Conservation (phyloP, 2,113 vertebrate species). For the Vireo altiloquus region DNA sequence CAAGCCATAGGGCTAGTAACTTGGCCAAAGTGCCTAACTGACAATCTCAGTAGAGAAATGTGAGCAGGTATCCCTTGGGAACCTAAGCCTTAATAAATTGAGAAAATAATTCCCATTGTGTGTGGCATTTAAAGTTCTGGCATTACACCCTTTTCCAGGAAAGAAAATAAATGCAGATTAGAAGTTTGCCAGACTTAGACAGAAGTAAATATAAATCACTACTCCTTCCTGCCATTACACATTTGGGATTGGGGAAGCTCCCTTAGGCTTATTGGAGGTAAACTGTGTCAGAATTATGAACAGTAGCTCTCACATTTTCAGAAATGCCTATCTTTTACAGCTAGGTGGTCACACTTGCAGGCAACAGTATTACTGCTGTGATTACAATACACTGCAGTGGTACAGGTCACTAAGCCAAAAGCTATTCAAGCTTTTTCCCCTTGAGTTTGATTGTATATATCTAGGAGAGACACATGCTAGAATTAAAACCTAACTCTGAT, state of each 20-base stretch:
- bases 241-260: not conserved
- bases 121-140: not conserved
- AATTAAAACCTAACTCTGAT: not conserved
- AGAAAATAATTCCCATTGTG: not conserved
- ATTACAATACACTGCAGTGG: not conserved
- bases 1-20: not conserved
- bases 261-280: not conserved
- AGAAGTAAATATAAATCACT: not conserved
- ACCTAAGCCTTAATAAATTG: not conserved
- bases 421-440: not conserved
- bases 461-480: not conserved
- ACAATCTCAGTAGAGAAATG: not conserved
- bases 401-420: not conserved
- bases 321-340: not conserved
- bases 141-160: not conserved
- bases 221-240: not conserved
- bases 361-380: not conserved
- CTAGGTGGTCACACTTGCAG: not conserved
- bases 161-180: not conserved
- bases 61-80: not conserved
- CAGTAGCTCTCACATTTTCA: not conserved
- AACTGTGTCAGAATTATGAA: not conserved
- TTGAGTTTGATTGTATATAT: not conserved
- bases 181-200: not conserved
- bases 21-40: not conserved